Base-by-base conservation (phyloP, 2,113 vertebrate genomes). In the Festucalex cinctus region DNA sequence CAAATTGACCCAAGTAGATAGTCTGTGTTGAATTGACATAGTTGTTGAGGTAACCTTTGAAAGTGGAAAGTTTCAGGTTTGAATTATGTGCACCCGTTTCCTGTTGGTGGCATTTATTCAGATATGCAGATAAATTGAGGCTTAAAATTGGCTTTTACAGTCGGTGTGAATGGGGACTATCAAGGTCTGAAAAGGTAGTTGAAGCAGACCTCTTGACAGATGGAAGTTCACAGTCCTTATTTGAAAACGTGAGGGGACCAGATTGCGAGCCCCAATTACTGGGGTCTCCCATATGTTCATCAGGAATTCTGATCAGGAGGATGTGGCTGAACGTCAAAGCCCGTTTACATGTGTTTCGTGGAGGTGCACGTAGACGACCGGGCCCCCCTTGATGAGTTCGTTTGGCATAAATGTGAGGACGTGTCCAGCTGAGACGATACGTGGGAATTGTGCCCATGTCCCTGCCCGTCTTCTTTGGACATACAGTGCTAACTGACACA, bases 201-300 rank as follows among this genome's bases (percentile, higher is more conserved):
- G 16, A 44, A 44, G 41, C 17, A 16, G 22, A 9, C 43, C 22
- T 63, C 41, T 5, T 64, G 62, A 9, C 62, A 64, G 62, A 64
- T 64, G 62, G 62, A 46, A 19, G 43, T 26, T 64, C 44, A 41
- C 13, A 2, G 43, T 32, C 28, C 43, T 64, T 48, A 35, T 46
- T 44, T 26, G 20, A 28, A 48, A 64, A n/a, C 6, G 36, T 20
- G 43, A 17, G 62, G 13, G 43, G 62, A 28, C 14, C 62, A 63
- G 41, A 28, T 44, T 48, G 43, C 32, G 16, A 20, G 43, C 62
- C 20, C 43, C 61, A 46, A 46, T 63, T 63, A 46, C 39, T 28
- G 59, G 59, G 59, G 20, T 61, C 22, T 39, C 59, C 59, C 41
- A 63, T 46, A 28, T 63, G 62, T 28, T 63, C 62, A 63, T 26